Conservation (phyloP, 1,140 invertebrate genomes). For the Procambarus virginalis region DNA sequence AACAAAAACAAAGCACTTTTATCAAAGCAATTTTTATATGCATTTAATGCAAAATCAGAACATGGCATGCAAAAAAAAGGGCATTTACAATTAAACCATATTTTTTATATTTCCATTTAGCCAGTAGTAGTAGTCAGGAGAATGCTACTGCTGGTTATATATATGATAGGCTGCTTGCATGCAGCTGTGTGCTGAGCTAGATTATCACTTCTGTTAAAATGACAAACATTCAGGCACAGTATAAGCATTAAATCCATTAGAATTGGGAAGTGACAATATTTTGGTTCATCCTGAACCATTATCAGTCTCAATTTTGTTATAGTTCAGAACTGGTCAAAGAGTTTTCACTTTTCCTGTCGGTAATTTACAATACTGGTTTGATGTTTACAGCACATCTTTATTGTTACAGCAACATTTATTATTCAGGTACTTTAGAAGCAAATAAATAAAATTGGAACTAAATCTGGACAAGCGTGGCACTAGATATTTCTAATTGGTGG, state of each 20-base stretch:
- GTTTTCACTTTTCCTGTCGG: too few species aligned
- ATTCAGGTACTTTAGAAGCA: too few species aligned
- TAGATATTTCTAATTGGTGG: neutral
- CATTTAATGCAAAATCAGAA: neutral
- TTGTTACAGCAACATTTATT: too few species aligned
- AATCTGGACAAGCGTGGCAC: neutral
- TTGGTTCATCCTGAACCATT: too few species aligned
- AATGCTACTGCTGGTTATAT: slow-evolving; percentile 26
- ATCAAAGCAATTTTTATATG: neutral
- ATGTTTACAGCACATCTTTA: too few species aligned
- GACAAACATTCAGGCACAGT: neutral
- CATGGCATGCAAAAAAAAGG: neutral
- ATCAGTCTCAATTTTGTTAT: too few species aligned
- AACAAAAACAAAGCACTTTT: neutral
- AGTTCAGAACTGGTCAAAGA: too few species aligned
- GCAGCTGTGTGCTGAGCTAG: slow-evolving; percentile 40
- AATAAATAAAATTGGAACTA: too few species aligned
- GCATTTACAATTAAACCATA: neutral
- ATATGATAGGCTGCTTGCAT: slow-evolving; percentile 24
- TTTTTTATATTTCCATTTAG: slow-evolving; percentile 1
- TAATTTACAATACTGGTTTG: too few species aligned
- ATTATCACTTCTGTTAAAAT: slow-evolving; percentile 13
- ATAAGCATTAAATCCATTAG: neutral
- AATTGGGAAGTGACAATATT: too few species aligned
- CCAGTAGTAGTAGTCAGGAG: slow-evolving; percentile 11